Percentiles rank a stretch among this genome's conserved stretches.
phyloP scores from a whole-genome alignment of 2,797 vertebrate species.

The Argya squamiceps region DNA sequence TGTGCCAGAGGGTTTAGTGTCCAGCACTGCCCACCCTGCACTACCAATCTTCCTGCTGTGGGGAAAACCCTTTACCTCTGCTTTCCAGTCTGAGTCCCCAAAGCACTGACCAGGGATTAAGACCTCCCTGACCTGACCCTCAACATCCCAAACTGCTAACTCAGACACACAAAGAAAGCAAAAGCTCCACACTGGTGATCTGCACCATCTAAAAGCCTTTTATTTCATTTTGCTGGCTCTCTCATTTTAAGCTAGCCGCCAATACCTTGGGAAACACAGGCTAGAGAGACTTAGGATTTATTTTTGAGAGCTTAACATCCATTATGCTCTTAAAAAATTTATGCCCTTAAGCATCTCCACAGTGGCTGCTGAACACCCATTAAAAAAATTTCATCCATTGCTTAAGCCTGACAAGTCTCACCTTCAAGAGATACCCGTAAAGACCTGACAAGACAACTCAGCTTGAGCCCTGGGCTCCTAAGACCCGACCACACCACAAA shows the following conservation, averaged over 20 bases:
- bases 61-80: background rate
- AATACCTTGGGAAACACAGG: constrained; percentile 43
- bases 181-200: background rate
- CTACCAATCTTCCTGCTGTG: background rate
- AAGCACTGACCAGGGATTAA: background rate
- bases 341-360: constrained; percentile 62
- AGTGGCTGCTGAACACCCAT: constrained; percentile 52
- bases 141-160: background rate
- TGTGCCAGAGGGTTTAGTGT: background rate
- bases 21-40: background rate
- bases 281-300: constrained; percentile 40
- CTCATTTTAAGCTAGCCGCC: background rate
- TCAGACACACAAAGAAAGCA: background rate
- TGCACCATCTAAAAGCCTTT: constrained; percentile 4
- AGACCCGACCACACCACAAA: background rate
- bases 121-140: background rate
- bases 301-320: constrained; percentile 64
- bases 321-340: constrained; percentile 64
- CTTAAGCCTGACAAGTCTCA: constrained; percentile 60
- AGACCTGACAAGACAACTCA: constrained; percentile 11
- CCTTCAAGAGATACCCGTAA: constrained; percentile 34
- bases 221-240: background rate
- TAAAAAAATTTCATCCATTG: constrained; percentile 48
- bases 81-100: background rate
- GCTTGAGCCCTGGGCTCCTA: constrained; percentile 11